These are phyloP conservation scores for Psilopsiagon aymara DNA, from an alignment of 2,113 vertebrate genomes.

Conservation along the genomic window DNA sequence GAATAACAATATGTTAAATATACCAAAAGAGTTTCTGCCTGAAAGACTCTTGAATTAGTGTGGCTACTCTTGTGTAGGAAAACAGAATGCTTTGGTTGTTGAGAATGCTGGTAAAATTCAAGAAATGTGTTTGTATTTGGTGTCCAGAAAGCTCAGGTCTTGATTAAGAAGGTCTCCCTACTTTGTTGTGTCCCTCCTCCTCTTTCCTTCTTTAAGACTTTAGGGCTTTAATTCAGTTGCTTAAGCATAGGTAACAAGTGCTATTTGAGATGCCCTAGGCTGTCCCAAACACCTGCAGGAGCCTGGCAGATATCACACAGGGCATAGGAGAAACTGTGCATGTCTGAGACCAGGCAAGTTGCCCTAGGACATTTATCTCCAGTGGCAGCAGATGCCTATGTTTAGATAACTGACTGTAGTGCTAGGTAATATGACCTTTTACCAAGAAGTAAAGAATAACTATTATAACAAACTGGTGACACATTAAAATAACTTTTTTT, in stretches of 20 bases:
- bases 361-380: constrained; percentile 7
- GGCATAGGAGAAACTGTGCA: not conserved
- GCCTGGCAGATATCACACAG: not conserved
- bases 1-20: not conserved
- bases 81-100: not conserved
- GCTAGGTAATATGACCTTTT: constrained; percentile 13
- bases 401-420: constrained; percentile 39
- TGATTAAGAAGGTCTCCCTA: not conserved
- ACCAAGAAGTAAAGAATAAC: constrained; percentile 23
- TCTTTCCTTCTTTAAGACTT: not conserved
- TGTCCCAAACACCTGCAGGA: not conserved
- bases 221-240: not conserved
- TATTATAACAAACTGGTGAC: not conserved
- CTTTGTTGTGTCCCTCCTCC: not conserved
- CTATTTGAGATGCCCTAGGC: not conserved
- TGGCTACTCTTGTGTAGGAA: not conserved
- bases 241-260: not conserved
- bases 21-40: not conserved
- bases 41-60: not conserved
- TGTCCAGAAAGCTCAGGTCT: not conserved
- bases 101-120: not conserved
- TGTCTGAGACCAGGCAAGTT: not conserved
- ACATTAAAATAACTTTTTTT: not conserved
- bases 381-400: constrained; percentile 21
- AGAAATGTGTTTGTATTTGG: not conserved